A percentile compares a stretch with the other conserved stretches of the same genome.
These are phyloP conservation scores for Limosa lapponica DNA, from an alignment of 2,797 vertebrate species.

Conservation along the genomic window DNA sequence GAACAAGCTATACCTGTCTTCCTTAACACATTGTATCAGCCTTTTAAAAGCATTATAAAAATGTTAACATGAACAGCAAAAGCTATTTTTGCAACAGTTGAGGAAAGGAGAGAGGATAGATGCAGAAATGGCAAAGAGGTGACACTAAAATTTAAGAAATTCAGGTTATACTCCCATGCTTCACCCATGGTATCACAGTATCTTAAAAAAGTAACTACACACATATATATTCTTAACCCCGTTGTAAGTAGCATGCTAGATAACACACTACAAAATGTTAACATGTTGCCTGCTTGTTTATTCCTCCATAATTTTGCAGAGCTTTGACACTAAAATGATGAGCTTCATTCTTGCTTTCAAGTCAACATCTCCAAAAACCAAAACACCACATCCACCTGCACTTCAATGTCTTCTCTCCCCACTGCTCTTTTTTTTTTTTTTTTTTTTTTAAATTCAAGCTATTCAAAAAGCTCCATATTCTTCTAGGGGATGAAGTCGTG, in stretches of 20 bases:
- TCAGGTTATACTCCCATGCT: not conserved
- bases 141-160: not conserved
- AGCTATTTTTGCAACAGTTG: not conserved
- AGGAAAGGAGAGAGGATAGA: not conserved
- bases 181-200: not conserved
- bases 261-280: not conserved
- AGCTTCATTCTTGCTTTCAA: not conserved
- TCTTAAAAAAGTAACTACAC: not conserved
- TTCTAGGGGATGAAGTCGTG: not conserved
- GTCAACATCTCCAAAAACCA: not conserved
- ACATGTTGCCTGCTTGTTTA: not conserved
- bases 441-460: not conserved
- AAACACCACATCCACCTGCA: not conserved
- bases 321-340: not conserved
- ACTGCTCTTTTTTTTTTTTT: rapidly evolving
- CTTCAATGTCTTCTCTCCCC: not conserved
- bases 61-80: not conserved
- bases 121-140: not conserved
- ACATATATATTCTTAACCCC: not conserved
- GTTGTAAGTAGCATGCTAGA: not conserved
- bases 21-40: not conserved
- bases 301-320: not conserved
- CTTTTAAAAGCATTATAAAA: not conserved
- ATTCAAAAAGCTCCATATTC: not conserved
- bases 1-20: not conserved